Evolutionary conservation across 2,888 invertebrate species (phyloP), one percentile per base, ranked within the genome.

Genomic region (Holacanthella duospinosa): DNA sequence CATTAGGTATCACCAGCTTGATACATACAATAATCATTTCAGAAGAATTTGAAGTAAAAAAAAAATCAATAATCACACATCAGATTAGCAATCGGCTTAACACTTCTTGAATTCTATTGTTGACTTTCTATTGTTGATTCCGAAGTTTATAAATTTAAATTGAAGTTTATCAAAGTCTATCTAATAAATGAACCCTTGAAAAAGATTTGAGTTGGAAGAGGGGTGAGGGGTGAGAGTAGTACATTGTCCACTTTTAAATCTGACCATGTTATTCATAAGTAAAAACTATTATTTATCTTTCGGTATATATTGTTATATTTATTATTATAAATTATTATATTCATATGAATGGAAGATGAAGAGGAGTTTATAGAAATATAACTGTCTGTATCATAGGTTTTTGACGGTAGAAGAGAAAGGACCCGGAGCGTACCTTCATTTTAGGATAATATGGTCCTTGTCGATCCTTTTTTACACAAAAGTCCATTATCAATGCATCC

Each of bases 401-500:
- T 48, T 48, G 48, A 48, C 19, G 16, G 36, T 36, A 48, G 19
- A 21, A 21, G 21, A 48, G 48, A 48, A 48, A 48, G 21, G 19
- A 21, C 48, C 48, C 36, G 36, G 36, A 36, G 36, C 9, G 16
- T 9, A 4, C 21, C 19, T 21, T 4, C 48, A 4, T 48, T 48
- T 48, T 21, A 21, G 48, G 48, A 48, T 48, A 48, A 48, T 48
- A 48, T n/a, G 12, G 19, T 21, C 48, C 48, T 48, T 4, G 19
- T 36, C 9, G 48, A 48, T 48, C 48, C 48, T 21, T 48, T 9
- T 48, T n/a, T 36, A 36, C 36, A 48, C 55, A 55, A 12, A 55
- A 29, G 27, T 55, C 55, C 55, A 55, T 55, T 55, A 55, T 55
- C 55, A 55, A 55, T 55, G 55, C 28, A 55, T 21, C 55, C 27